A percentile compares a stretch with the other conserved stretches of the same genome.
Conservation (phyloP, 2,113 vertebrate genomes). For the Marcusenius ussheri region DNA sequence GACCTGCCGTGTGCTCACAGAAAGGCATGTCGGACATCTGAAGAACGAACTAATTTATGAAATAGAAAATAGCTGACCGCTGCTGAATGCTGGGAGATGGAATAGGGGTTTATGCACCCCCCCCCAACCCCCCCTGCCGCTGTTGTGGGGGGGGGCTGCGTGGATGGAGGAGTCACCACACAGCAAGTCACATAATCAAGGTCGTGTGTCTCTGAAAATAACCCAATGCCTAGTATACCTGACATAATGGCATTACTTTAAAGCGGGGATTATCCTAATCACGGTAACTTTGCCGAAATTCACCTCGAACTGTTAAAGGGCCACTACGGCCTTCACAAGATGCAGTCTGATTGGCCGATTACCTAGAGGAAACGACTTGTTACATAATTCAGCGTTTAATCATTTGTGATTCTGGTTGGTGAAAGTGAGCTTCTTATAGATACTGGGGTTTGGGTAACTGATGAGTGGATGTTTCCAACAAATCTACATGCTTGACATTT, state of each 20-base stretch:
- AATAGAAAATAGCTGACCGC: not conserved
- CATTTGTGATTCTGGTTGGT: not conserved
- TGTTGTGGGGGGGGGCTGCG: no score
- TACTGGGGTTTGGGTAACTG: not conserved
- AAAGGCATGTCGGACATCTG: not conserved
- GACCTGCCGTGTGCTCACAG: not conserved
- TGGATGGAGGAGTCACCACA: not conserved
- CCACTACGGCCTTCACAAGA: not conserved
- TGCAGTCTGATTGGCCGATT: not conserved
- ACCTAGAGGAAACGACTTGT: not conserved
- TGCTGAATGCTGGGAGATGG: not conserved
- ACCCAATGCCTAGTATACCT: not conserved
- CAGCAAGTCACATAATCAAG: not conserved
- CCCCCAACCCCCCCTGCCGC: not conserved
- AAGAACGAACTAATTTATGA: not conserved
- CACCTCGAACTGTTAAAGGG: not conserved
- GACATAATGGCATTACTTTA: constrained; percentile 9
- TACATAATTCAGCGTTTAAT: not conserved
- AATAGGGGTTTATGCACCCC: not conserved
- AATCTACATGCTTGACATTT: not conserved
- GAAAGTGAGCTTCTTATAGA: not conserved
- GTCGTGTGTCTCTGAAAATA: not conserved
- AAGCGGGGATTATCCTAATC: not conserved
- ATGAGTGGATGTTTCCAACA: not conserved
- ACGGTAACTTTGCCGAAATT: not conserved